phyloP scores from a whole-genome alignment of 2,888 invertebrate species.

The Omphaloscelis lunosa region DNA sequence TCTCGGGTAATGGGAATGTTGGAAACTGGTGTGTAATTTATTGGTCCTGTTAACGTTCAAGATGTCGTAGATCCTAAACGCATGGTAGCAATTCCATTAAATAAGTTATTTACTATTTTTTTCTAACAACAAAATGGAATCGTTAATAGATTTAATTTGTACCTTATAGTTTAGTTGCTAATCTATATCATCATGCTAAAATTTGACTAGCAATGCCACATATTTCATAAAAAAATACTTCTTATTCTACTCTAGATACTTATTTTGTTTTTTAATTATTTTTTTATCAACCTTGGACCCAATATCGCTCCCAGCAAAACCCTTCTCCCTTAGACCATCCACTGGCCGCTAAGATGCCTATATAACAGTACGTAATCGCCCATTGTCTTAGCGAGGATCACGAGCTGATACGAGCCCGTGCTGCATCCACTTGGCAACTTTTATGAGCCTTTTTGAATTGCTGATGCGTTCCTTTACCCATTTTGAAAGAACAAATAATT shows the following conservation, averaged over 20 bases:
- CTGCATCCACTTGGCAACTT: constrained; percentile 70
- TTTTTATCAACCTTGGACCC: too few species aligned
- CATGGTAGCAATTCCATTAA: not conserved
- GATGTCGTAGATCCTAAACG: constrained; percentile 1
- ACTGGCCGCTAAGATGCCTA: constrained; percentile 73
- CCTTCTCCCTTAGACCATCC: constrained; percentile 69
- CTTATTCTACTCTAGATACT: too few species aligned
- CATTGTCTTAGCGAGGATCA: constrained; percentile 85
- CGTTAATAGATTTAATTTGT: too few species aligned
- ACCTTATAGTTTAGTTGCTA: too few species aligned
- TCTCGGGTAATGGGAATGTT: constrained; percentile 17
- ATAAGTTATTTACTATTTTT: not conserved
- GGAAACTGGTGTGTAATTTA: constrained; percentile 32
- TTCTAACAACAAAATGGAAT: not conserved
- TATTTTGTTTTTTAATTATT: too few species aligned
- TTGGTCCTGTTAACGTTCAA: constrained; percentile 7
- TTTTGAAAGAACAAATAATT: constrained; percentile 66
- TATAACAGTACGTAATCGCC: constrained; percentile 83
- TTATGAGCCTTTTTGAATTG: constrained; percentile 68
- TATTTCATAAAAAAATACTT: not conserved
- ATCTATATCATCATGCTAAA: too few species aligned
- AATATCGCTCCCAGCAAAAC: constrained; percentile 28
- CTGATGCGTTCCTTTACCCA: constrained; percentile 62
- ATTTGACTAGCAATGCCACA: too few species aligned
- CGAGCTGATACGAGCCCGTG: constrained; percentile 83